A percentile compares a stretch with the other conserved stretches of the same genome.
phyloP scores from a whole-genome alignment of 1,140 invertebrate species.

The Aphis gossypii region DNA sequence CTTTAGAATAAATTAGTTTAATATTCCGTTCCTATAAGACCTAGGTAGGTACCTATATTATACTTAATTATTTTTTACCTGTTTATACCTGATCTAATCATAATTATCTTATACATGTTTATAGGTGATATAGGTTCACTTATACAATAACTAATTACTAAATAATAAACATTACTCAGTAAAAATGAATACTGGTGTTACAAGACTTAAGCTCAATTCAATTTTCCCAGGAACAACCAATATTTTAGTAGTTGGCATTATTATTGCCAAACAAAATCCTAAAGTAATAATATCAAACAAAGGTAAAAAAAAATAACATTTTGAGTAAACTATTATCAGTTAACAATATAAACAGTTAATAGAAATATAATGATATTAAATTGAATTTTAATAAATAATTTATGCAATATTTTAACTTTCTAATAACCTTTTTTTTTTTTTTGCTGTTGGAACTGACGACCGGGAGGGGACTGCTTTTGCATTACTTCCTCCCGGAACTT shows the following conservation, averaged over 20 bases:
- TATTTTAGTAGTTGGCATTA: slow-evolving; percentile 12
- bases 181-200: slow-evolving; percentile 31
- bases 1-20: not conserved
- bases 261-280: slow-evolving; percentile 31
- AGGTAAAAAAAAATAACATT: not conserved
- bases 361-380: not conserved
- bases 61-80: no score
- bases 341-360: not conserved
- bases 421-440: no score
- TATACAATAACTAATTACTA: not conserved
- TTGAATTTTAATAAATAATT: no score
- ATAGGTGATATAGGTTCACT: not conserved
- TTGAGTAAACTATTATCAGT: not conserved
- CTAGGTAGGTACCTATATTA: no score
- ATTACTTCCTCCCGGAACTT: no score
- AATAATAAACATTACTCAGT: not conserved
- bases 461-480: no score
- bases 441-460: no score
- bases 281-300: not conserved
- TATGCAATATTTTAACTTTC: not conserved
- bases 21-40: not conserved
- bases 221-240: slow-evolving; percentile 28
- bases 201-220: slow-evolving; percentile 26
- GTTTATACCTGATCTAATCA: not conserved
- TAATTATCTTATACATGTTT: not conserved